Percentiles rank a stretch among this genome's conserved stretches.
phyloP scores from a whole-genome alignment of 2,113 vertebrate species.

The Zosterops lateralis region DNA sequence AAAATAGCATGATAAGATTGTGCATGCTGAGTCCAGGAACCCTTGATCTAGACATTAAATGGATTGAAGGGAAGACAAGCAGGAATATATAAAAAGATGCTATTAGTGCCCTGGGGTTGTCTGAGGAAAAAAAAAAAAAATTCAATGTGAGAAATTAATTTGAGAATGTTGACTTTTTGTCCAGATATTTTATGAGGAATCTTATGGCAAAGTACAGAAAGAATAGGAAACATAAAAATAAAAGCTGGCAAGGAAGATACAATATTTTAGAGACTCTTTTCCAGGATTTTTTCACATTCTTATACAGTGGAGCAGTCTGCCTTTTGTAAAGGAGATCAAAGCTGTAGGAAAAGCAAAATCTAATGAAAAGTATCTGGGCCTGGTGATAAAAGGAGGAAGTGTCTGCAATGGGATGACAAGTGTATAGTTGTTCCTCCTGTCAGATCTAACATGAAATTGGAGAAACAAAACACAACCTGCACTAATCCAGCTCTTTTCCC shows the following conservation, averaged over 20 bases:
- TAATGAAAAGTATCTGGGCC: constrained; percentile 2
- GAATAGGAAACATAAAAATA: neutral
- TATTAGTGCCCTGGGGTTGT: constrained; percentile 31
- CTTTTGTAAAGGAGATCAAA: constrained; percentile 69
- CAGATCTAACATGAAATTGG: neutral
- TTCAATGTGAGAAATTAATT: constrained; percentile 9
- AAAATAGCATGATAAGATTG: constrained; percentile 35
- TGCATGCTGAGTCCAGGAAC: constrained; percentile 15
- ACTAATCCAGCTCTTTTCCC: neutral
- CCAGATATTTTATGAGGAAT: constrained; percentile 8
- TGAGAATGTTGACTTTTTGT: constrained; percentile 27
- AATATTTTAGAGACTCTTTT: constrained; percentile 35
- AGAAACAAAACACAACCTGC: neutral
- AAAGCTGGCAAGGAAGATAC: neutral
- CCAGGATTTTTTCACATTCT: neutral
- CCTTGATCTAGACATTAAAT: constrained; percentile 53
- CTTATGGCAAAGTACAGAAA: constrained; percentile 19
- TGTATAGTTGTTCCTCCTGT: neutral
- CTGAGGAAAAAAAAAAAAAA: neutral
- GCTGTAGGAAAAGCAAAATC: constrained; percentile 28
- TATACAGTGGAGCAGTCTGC: constrained; percentile 2
- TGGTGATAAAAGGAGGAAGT: constrained; percentile 12
- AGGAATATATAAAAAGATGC: constrained; percentile 27
- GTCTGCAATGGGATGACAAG: constrained; percentile 3
- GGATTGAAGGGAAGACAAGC: neutral